These are phyloP conservation scores for Motacilla tschutschensis DNA, from an alignment of 2,113 vertebrate genomes.

Conservation along the genomic window DNA sequence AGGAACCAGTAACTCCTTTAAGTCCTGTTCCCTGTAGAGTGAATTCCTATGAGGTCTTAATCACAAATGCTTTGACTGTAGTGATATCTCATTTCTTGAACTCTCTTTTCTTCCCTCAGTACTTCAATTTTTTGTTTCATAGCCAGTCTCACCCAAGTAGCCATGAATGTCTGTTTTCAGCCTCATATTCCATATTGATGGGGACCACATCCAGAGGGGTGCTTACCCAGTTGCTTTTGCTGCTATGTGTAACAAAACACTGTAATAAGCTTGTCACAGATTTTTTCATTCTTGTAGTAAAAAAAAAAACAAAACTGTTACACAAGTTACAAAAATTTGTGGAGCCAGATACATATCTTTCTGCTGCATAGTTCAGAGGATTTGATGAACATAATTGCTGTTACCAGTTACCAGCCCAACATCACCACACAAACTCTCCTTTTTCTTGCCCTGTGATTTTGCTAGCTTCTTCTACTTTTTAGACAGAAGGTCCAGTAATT, in stretches of 20 bases:
- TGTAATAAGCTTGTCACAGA: not conserved
- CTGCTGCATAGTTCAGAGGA: accelerated
- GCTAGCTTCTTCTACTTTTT: not conserved
- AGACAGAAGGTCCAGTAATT: not conserved
- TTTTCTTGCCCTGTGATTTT: not conserved
- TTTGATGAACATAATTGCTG: accelerated
- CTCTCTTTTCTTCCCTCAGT: not conserved
- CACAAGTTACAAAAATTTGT: not conserved
- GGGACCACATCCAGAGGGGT: accelerated
- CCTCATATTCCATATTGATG: accelerated
- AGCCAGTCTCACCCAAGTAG: not conserved
- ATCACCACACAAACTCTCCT: not conserved
- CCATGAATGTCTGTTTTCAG: accelerated
- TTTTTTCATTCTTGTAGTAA: not conserved
- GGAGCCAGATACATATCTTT: not conserved
- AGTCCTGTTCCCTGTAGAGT: not conserved
- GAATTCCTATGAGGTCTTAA: not conserved
- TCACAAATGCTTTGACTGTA: not conserved
- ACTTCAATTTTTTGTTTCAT: not conserved
- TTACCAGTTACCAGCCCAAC: not conserved
- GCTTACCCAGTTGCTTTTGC: not conserved
- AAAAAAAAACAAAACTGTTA: not conserved
- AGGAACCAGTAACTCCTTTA: not conserved
- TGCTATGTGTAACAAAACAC: not conserved
- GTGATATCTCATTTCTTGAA: not conserved